Evolutionary conservation across 2,888 invertebrate species (phyloP), one percentile per base, ranked within the genome.

Genomic region (Caprella mutica): DNA sequence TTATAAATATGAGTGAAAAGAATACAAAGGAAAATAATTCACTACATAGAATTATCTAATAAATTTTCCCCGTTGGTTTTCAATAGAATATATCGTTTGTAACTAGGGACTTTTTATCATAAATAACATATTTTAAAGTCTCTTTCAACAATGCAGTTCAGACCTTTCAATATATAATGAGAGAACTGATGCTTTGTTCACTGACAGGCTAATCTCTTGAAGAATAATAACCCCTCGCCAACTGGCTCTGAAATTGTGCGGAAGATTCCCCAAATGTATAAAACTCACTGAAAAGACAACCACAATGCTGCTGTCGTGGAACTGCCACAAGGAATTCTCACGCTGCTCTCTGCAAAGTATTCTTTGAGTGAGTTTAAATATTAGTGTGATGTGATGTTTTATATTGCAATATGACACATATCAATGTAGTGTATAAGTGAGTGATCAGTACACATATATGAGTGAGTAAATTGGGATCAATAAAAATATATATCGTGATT

Each of bases 261-360:
- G 9, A 58, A 55, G 53, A 46, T 65, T 9, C 56, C 59, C 17
- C 48, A 55, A 5, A 55, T 62, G 56, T 54, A 58, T 35, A 59
- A 4, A 59, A 23, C 53, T 62, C 12, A 62, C 62, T 29, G n/a
- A n/a, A 35, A 59, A 65, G 55, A 66, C 66, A 17, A 66, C 66
- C 6, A 33, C 65, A 21, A 63, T 66, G 62, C 52, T 66, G 8
- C 52, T 66, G 38, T 63, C 44, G 66, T 65, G 5, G 66, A 66
- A 53, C 50, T 66, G 23, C 66, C 66, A 9, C 66, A 66, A 58
- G 81, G 76, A 8, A 71, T 78, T 23, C 74, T 86, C 46, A 89
- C 85, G 0, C 77, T 93, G 19, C 77, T 92, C 51, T 85, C 85
- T 55, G 86, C 85, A 0, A 75, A 83, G 19, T 78, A 88, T 86